Evolutionary conservation across 1,140 invertebrate genomes (phyloP).

Genomic region (Euborellia annulipes): DNA sequence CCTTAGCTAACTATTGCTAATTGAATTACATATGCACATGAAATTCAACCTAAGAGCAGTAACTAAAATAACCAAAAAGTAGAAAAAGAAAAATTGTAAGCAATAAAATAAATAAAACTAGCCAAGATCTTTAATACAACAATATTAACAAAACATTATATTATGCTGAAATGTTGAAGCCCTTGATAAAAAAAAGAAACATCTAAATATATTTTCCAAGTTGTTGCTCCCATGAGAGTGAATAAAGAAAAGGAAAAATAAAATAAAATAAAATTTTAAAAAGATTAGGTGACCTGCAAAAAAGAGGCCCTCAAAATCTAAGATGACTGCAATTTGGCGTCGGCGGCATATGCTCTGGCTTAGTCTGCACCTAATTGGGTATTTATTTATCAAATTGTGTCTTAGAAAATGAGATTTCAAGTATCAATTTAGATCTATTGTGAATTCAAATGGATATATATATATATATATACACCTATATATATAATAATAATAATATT

Average conservation of each 20-base stretch:
- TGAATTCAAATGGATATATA: too few relatives aligned
- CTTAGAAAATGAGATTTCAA: too few relatives aligned
- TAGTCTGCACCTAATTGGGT: too few relatives aligned
- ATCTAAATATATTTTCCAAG: constrained; percentile 14
- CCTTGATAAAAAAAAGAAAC: constrained; percentile 4
- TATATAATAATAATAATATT: too few relatives aligned
- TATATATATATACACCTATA: too few relatives aligned
- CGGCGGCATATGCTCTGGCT: too few relatives aligned
- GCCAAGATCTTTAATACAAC: too few relatives aligned
- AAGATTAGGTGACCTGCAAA: background rate
- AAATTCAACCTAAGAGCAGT: constrained; percentile 6
- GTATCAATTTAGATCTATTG: too few relatives aligned
- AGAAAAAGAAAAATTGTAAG: too few relatives aligned
- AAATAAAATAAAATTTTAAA: background rate
- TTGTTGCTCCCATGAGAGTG: constrained; percentile 27
- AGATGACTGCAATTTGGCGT: background rate
- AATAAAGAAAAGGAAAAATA: constrained; percentile 5
- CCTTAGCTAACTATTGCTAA: background rate
- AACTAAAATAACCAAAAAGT: too few relatives aligned
- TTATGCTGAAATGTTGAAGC: background rate
- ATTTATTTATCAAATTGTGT: too few relatives aligned
- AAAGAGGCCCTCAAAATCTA: background rate
- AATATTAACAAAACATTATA: background rate
- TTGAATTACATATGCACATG: constrained; percentile 1
- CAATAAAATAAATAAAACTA: too few relatives aligned